These are phyloP conservation scores for Tachina fera DNA, from an alignment of 2,888 invertebrate genomes.

Conservation along the genomic window DNA sequence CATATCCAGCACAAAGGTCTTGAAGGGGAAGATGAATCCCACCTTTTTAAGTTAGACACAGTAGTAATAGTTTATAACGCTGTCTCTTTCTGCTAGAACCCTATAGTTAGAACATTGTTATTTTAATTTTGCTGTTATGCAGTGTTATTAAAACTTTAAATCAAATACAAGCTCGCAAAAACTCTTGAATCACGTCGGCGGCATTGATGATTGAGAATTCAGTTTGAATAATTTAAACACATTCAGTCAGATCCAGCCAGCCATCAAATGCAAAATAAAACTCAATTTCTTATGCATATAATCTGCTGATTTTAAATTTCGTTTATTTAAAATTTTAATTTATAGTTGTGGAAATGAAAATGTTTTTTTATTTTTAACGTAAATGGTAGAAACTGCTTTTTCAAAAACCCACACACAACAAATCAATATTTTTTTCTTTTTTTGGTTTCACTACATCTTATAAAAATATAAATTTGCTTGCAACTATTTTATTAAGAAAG, in stretches of 20 bases:
- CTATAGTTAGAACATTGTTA: too few relatives aligned
- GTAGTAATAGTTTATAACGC: too few relatives aligned
- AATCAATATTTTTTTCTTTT: conserved; percentile 9
- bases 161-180: neutral
- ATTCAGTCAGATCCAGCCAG: neutral
- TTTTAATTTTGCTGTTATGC: too few relatives aligned
- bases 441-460: neutral
- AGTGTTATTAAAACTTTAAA: neutral
- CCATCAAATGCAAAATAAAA: neutral
- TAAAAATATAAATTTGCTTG: neutral
- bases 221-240: conserved; percentile 8
- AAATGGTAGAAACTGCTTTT: conserved; percentile 36
- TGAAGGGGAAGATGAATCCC: too few relatives aligned
- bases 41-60: too few relatives aligned
- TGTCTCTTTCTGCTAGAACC: too few relatives aligned
- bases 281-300: neutral
- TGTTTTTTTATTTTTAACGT: conserved; percentile 23
- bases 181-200: neutral
- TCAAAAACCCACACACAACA: conserved; percentile 54
- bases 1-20: too few relatives aligned
- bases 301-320: conserved; percentile 7
- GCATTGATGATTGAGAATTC: conserved; percentile 1
- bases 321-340: conserved; percentile 13
- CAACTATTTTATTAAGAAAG: neutral
- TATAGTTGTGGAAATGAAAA: conserved; percentile 6